Evolutionary conservation across 2,888 invertebrate species (phyloP), one percentile per base, ranked within the genome.

Genomic region (Lasioglossum morio): DNA sequence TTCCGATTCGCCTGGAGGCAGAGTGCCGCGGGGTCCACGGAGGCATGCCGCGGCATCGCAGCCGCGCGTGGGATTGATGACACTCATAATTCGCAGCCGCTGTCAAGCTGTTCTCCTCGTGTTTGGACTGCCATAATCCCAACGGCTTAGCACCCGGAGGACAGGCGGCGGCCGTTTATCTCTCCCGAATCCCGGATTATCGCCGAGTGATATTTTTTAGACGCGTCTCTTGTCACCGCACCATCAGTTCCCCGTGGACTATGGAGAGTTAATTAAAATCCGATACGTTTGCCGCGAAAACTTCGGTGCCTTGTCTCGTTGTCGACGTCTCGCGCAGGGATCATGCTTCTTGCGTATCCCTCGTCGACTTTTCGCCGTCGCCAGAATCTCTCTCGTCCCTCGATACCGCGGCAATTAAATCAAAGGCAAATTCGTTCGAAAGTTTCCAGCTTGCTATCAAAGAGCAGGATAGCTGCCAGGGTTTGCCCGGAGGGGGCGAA

Each of bases 101-200:
- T 88, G 89, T 88, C 89, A 87, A 88, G 86, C 88, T 86, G 88
- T 80, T 85, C 53, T 82, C 69, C 81, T 87, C 87, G 87, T 84
- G 88, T 88, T 87, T 77, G 84, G 87, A 91, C 91, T 90, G 91
- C 88, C 90, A 92, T 94, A 94, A 94, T 94, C 93, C 69, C 92
- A 79, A 60, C 87, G 90, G 93, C 92, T 94, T 94, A 93, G 82
- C 92, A 90, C 88, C 90, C 86, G 70, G 37, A 82, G 60, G 73
- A 73, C 73, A 74, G 53, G 27, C 60, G 19, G 34, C 70, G 34
- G 69, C 34, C 86, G 77, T 82, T 87, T 80, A 79, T 86, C 82
- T 86, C 72, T 37, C n/a, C 34, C 16, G 40, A 74, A 74, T 30
- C 63, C 63, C 0, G 80, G 85, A 85, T 77, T 85, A 85, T 60